A percentile compares a stretch with the other conserved stretches of the same genome.
Conservation (phyloP, 2,888 invertebrate species). For the Phengaris arion region DNA sequence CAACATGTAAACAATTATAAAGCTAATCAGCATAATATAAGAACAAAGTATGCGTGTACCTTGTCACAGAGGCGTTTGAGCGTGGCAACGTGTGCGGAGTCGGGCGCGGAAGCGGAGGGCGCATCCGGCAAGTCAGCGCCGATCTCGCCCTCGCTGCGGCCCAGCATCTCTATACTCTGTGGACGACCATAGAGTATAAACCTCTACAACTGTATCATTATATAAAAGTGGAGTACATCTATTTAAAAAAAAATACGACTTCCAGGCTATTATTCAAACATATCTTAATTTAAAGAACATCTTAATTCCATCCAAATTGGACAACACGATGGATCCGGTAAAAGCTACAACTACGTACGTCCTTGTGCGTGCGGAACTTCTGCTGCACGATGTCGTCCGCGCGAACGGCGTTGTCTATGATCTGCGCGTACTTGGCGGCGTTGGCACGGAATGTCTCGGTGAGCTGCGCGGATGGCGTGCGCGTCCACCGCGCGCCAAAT, state of each 20-base stretch:
- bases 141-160: slow-evolving; percentile 85
- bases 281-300: too few species aligned
- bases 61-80: slow-evolving; percentile 88
- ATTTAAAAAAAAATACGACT: too few species aligned
- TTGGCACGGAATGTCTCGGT: slow-evolving; percentile 94
- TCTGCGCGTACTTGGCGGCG: slow-evolving; percentile 94
- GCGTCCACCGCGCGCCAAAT: slow-evolving; percentile 95
- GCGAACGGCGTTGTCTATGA: slow-evolving; percentile 93
- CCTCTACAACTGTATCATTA: too few species aligned
- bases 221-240: too few species aligned
- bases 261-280: too few species aligned
- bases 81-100: slow-evolving; percentile 81
- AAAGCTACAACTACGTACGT: slow-evolving; percentile 44
- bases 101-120: slow-evolving; percentile 74
- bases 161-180: slow-evolving; percentile 89
- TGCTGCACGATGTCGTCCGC: slow-evolving; percentile 91
- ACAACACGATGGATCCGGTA: too few species aligned
- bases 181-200: background rate
- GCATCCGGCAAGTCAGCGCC: slow-evolving; percentile 85
- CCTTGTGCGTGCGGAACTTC: slow-evolving; percentile 88
- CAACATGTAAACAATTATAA: too few species aligned
- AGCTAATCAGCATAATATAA: too few species aligned
- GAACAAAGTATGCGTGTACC: slow-evolving; percentile 37
- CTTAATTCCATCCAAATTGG: too few species aligned
- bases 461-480: slow-evolving; percentile 91